These are phyloP conservation scores for Phragmatobia fuliginosa DNA, from an alignment of 2,888 invertebrate species.

Conservation along the genomic window DNA sequence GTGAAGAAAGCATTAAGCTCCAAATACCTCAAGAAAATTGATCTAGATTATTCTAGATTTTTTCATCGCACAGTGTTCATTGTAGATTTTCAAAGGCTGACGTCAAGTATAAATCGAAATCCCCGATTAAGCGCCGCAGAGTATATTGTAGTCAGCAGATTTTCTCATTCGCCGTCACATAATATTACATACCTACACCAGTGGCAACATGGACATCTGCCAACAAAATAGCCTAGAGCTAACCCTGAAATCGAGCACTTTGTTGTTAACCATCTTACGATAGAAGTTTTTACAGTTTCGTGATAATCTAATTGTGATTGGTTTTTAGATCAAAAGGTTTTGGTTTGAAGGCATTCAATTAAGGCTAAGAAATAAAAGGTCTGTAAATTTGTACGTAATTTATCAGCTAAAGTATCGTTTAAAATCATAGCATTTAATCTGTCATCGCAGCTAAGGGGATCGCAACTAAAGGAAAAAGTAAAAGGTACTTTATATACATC, in stretches of 20 bases:
- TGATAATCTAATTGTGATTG: slow-evolving; percentile 21
- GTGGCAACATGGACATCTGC: slow-evolving; percentile 18
- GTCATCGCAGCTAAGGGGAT: no score
- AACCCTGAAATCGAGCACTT: slow-evolving; percentile 27
- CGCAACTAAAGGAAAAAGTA: no score
- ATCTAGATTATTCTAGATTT: no score
- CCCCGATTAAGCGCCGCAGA: neutral
- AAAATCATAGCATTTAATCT: no score
- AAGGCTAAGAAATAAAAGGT: no score
- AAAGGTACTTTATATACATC: no score
- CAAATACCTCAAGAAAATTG: neutral
- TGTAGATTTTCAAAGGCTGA: slow-evolving; percentile 1
- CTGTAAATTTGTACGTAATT: neutral
- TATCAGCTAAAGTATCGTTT: no score
- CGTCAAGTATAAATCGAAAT: slow-evolving; percentile 4
- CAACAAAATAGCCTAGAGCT: slow-evolving; percentile 27
- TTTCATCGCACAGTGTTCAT: neutral
- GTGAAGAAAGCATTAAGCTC: neutral
- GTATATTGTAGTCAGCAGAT: slow-evolving; percentile 20
- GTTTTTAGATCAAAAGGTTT: neutral
- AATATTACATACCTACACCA: slow-evolving; percentile 10
- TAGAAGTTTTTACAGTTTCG: slow-evolving; percentile 40
- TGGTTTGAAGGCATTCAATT: neutral
- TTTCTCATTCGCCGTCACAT: slow-evolving; percentile 5
- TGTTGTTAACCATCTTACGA: slow-evolving; percentile 31